Conservation (phyloP, 2,888 invertebrate species). For the Chesias legatella region DNA sequence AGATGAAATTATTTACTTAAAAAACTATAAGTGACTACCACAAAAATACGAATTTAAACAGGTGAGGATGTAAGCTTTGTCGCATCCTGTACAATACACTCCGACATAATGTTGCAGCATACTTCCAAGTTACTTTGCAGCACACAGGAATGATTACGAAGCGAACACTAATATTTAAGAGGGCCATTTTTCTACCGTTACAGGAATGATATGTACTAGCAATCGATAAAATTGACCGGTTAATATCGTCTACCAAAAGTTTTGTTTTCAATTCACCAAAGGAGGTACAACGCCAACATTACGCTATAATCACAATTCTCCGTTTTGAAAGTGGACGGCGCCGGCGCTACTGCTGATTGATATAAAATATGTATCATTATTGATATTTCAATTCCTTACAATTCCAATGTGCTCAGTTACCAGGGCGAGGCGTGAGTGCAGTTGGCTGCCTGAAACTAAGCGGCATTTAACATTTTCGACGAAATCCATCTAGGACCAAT, state of each 20-base stretch:
- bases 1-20: too few species aligned
- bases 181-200: slow-evolving; percentile 11
- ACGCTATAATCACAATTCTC: slow-evolving; percentile 22
- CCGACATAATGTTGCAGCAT: too few species aligned
- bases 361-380: neutral
- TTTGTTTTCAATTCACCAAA: too few species aligned
- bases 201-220: slow-evolving; percentile 29
- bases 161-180: neutral
- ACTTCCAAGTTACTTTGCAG: neutral
- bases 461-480: too few species aligned
- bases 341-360: slow-evolving; percentile 27
- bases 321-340: slow-evolving; percentile 34
- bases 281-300: too few species aligned
- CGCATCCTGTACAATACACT: too few species aligned
- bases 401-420: slow-evolving; percentile 29
- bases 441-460: too few species aligned
- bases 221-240: slow-evolving; percentile 18
- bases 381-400: slow-evolving; percentile 31
- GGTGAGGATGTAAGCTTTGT: too few species aligned
- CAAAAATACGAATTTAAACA: too few species aligned
- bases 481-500: too few species aligned
- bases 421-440: too few species aligned
- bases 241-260: slow-evolving; percentile 1
- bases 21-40: too few species aligned
- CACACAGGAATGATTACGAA: slow-evolving; percentile 1